phyloP scores from a whole-genome alignment of 2,113 vertebrate genomes.

The Anseranas semipalmata region DNA sequence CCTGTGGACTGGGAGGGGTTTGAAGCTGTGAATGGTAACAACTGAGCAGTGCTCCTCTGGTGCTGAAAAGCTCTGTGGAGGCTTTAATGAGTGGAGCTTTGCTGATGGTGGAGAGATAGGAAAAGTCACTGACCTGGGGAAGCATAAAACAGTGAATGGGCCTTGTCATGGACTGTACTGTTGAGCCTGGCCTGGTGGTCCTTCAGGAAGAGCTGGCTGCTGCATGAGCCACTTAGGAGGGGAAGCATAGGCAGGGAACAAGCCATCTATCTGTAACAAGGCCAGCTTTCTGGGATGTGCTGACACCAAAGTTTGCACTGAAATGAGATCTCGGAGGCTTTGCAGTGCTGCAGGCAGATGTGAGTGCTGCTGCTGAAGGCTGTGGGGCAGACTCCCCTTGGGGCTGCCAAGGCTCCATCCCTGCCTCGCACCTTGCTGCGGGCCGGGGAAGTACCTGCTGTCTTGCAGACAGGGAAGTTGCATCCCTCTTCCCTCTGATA shows the following conservation, averaged over 20 bases:
- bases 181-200: neutral
- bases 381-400: neutral
- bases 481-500: constrained; percentile 1
- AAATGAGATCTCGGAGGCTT: neutral
- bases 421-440: neutral
- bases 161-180: fast-evolving
- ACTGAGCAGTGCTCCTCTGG: neutral
- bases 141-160: neutral
- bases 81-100: constrained; percentile 37
- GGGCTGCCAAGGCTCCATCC: neutral
- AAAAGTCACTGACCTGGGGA: constrained; percentile 43
- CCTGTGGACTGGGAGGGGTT: neutral
- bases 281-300: neutral
- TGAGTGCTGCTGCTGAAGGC: neutral
- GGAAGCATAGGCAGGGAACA: neutral
- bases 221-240: neutral
- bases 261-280: neutral
- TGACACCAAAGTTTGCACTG: neutral
- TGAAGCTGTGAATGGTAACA: neutral
- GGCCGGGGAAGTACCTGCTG: constrained; percentile 22
- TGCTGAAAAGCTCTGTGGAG: constrained; percentile 7
- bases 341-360: neutral
- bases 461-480: constrained; percentile 48
- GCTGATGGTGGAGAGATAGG: constrained; percentile 40
- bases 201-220: neutral